These are phyloP conservation scores for Arrhamphus sclerolepis DNA, from an alignment of 2,797 vertebrate species.

Conservation along the genomic window DNA sequence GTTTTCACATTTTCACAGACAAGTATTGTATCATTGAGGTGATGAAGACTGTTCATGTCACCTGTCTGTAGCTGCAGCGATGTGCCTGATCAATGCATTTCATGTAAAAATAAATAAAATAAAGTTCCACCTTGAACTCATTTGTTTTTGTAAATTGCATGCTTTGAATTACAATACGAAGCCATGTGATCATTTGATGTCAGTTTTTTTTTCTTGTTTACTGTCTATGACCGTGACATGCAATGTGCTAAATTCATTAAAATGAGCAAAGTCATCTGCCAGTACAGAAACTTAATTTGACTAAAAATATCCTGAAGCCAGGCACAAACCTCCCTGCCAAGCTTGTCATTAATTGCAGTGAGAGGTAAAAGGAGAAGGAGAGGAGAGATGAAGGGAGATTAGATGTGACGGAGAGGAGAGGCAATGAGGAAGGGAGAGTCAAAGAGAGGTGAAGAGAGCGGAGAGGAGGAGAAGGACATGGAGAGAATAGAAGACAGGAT, in stretches of 20 bases:
- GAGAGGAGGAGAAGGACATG: constrained; percentile 23
- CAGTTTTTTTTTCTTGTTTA: background rate
- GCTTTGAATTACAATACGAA: background rate
- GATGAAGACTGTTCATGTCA: background rate
- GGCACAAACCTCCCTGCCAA: constrained; percentile 33
- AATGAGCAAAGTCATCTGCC: constrained; percentile 21
- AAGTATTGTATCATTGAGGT: background rate
- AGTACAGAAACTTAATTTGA: constrained; percentile 28
- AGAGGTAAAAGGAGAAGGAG: constrained; percentile 28
- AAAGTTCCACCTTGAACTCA: too few relatives aligned
- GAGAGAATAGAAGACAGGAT: constrained; percentile 15
- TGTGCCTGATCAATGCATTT: background rate
- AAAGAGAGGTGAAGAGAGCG: constrained; percentile 21
- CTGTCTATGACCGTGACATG: constrained; percentile 4
- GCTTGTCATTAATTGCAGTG: constrained; percentile 47
- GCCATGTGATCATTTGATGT: background rate
- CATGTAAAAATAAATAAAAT: background rate
- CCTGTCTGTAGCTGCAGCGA: background rate
- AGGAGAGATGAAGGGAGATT: constrained; percentile 48
- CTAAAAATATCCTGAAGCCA: constrained; percentile 48
- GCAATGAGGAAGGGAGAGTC: constrained; percentile 24
- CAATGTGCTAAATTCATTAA: constrained; percentile 8
- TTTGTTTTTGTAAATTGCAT: background rate
- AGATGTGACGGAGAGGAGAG: constrained; percentile 40
- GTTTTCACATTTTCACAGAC: background rate